A percentile compares a stretch with the other conserved stretches of the same genome.
Conservation (phyloP, 2,797 vertebrate species). For the Xiphophorus birchmanni region DNA sequence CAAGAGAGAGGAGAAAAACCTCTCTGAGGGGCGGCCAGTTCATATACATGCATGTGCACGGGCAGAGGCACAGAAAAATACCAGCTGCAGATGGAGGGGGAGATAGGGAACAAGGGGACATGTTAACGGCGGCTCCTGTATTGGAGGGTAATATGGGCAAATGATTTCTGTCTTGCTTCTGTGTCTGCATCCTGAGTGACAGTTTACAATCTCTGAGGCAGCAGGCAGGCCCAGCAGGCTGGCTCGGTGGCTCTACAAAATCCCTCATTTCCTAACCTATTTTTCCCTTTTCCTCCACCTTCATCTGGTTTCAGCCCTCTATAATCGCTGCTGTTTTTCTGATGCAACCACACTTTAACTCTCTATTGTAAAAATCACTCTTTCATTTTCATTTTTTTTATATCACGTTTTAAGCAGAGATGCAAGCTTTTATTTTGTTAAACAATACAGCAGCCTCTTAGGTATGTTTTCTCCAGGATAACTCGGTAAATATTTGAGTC, state of each 20-base stretch:
- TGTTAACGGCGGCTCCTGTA: conserved; percentile 51
- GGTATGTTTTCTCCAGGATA: conserved; percentile 3
- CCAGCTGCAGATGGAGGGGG: conserved; percentile 42
- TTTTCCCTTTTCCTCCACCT: conserved; percentile 42
- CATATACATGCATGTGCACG: conserved; percentile 56
- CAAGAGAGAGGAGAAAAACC: conserved; percentile 44
- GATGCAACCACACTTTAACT: conserved; percentile 10
- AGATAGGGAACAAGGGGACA: conserved; percentile 38
- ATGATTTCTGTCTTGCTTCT: conserved; percentile 73
- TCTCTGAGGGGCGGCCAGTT: conserved; percentile 35
- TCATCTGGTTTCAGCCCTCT: conserved; percentile 53
- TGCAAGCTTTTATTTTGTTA: background rate
- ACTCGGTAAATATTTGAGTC: conserved; percentile 24
- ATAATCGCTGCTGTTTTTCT: conserved; percentile 39
- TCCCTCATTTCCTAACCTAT: conserved; percentile 64
- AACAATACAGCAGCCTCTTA: conserved; percentile 1
- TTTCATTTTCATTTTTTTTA: conserved; percentile 9
- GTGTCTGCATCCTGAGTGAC: conserved; percentile 78
- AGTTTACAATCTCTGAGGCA: conserved; percentile 77
- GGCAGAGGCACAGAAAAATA: conserved; percentile 10
- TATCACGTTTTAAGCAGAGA: background rate
- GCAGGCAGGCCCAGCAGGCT: conserved; percentile 71
- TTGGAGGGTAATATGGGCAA: conserved; percentile 66
- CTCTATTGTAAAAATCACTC: conserved; percentile 5
- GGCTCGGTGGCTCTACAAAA: conserved; percentile 58